phyloP scores from a whole-genome alignment of 2,888 invertebrate species.

The Seladonia tumulorum region DNA sequence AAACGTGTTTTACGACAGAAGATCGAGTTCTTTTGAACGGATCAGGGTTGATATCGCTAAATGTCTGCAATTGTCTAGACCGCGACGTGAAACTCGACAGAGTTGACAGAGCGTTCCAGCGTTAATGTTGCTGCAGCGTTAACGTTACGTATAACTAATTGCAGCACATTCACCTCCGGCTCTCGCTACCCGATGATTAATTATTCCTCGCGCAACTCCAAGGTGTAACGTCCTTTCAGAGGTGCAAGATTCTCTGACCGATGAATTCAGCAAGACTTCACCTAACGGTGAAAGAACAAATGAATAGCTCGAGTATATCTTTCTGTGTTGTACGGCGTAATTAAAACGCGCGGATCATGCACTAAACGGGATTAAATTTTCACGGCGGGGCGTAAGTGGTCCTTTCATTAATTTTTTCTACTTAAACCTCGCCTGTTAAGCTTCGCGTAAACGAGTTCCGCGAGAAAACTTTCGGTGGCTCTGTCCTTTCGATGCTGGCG shows the following conservation, averaged over 20 bases:
- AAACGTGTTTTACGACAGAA: background rate
- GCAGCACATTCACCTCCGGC: constrained; percentile 4
- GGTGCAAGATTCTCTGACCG: background rate
- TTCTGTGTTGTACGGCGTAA: constrained; percentile 7
- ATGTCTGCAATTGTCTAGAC: background rate
- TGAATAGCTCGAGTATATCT: constrained; percentile 17
- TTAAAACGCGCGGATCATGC: constrained; percentile 16
- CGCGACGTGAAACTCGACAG: background rate
- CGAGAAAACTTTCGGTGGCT: background rate
- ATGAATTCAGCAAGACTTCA: constrained; percentile 4
- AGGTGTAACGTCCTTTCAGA: constrained; percentile 1
- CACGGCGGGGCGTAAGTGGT: background rate
- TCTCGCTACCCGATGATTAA: constrained; percentile 6
- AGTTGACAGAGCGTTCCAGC: background rate
- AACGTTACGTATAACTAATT: constrained; percentile 8
- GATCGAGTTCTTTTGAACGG: background rate
- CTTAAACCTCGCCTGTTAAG: constrained; percentile 12
- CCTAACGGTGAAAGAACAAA: constrained; percentile 1
- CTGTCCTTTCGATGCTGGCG: background rate
- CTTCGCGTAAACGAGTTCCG: background rate
- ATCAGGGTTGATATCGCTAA: background rate
- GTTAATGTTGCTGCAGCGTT: constrained; percentile 3
- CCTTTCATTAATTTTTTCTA: constrained; percentile 3
- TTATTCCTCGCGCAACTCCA: constrained; percentile 2
- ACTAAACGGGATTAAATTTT: constrained; percentile 20